phyloP scores from a whole-genome alignment of 2,797 vertebrate genomes.

The Enteromius fasciolatus region DNA sequence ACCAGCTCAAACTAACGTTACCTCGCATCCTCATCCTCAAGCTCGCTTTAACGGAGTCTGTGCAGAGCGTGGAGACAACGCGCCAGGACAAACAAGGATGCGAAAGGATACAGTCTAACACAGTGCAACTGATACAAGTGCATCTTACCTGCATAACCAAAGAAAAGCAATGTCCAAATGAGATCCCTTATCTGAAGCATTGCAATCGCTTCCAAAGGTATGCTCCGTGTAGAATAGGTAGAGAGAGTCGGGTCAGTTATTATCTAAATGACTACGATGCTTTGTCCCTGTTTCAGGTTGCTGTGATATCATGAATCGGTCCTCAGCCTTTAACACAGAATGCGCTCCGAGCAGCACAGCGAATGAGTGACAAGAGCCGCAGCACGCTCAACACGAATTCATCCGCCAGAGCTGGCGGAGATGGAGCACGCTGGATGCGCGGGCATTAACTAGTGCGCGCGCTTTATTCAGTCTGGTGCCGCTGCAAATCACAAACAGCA shows the following conservation, averaged over 20 bases:
- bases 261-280: constrained; percentile 55
- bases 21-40: constrained; percentile 33
- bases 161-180: constrained; percentile 86
- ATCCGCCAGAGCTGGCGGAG: constrained; percentile 79
- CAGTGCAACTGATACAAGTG: constrained; percentile 33
- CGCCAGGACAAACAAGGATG: constrained; percentile 48
- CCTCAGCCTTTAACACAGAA: constrained; percentile 80
- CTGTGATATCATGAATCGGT: constrained; percentile 67
- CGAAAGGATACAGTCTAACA: constrained; percentile 32
- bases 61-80: constrained; percentile 21
- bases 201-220: constrained; percentile 78
- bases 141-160: constrained; percentile 88
- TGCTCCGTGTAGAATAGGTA: constrained; percentile 74
- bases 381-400: constrained; percentile 85
- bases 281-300: constrained; percentile 72
- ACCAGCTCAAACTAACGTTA: background rate
- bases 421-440: constrained; percentile 45
- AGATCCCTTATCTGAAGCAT: constrained; percentile 88
- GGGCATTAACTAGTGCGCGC: constrained; percentile 74
- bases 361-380: constrained; percentile 91
- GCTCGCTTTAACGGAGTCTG: background rate
- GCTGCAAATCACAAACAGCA: constrained; percentile 67
- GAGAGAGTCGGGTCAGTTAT: constrained; percentile 60
- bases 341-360: constrained; percentile 78
- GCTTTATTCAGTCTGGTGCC: constrained; percentile 23